Percentiles rank a stretch among this genome's conserved stretches.
Evolutionary conservation across 2,113 vertebrate species (phyloP).

Genomic region (Grus americana): DNA sequence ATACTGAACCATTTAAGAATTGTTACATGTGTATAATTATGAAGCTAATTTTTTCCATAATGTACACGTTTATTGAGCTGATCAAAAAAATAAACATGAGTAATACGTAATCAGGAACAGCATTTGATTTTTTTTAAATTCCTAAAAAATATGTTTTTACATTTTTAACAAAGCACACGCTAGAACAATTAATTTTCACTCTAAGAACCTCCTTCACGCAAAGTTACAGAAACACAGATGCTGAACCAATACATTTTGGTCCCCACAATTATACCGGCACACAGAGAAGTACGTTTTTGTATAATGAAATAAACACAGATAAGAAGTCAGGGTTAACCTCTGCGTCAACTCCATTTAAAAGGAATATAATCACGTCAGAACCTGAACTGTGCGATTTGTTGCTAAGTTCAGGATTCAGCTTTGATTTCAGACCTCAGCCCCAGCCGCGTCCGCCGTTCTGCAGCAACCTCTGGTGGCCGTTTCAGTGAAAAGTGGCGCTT

Average conservation of each 20-base stretch:
- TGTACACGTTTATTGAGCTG: not conserved
- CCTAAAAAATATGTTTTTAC: not conserved
- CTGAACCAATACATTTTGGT: not conserved
- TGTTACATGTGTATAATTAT: not conserved
- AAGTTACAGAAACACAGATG: not conserved
- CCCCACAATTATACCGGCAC: not conserved
- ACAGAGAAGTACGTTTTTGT: not conserved
- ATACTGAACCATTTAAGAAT: not conserved
- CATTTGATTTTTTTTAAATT: not conserved
- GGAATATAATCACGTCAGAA: not conserved
- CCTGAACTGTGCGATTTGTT: not conserved
- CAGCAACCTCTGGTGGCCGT: constrained; percentile 55
- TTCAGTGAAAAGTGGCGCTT: not conserved
- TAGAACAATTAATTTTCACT: not conserved
- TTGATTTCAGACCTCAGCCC: not conserved
- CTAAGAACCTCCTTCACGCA: not conserved
- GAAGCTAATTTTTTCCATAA: not conserved
- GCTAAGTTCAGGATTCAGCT: not conserved
- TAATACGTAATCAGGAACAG: not conserved
- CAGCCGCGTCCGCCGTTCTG: not conserved
- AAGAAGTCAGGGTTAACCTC: not conserved
- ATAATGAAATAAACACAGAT: not conserved
- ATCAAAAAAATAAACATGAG: not conserved
- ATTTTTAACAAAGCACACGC: not conserved
- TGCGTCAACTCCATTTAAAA: not conserved